Conservation (phyloP, 1,140 invertebrate species). For the Megalopta genalis region DNA sequence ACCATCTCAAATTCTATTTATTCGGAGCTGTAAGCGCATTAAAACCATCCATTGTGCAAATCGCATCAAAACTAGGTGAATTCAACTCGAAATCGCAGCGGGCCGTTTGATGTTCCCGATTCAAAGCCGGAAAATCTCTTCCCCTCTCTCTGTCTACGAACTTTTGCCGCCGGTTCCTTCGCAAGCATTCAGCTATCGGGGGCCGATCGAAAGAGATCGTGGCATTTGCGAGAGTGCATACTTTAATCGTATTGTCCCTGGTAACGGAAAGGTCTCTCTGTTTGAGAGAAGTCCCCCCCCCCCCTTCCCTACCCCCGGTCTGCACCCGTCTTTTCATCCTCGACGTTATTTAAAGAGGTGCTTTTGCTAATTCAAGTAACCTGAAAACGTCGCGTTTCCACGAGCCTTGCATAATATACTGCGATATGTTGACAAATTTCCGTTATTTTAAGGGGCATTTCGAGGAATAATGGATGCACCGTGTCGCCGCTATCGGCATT, state of each 20-base stretch:
- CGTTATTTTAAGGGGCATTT: too few relatives aligned
- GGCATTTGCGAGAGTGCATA: constrained; percentile 44
- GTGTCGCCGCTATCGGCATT: too few relatives aligned
- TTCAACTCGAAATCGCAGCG: background rate
- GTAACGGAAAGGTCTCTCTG: background rate
- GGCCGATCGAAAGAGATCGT: constrained; percentile 41
- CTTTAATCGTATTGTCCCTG: constrained; percentile 56
- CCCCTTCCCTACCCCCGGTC: background rate
- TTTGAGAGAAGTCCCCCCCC: constrained; percentile 8
- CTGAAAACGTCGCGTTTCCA: constrained; percentile 29
- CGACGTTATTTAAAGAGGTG: constrained; percentile 42
- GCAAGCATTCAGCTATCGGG: background rate
- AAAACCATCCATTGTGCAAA: constrained; percentile 5
- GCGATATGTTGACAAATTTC: background rate
- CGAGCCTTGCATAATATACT: background rate
- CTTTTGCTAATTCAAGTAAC: constrained; percentile 57
- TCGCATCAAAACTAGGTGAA: background rate
- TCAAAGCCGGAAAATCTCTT: background rate
- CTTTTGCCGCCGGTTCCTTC: background rate
- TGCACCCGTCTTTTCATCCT: too few relatives aligned
- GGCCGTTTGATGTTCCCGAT: background rate
- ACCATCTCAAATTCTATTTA: background rate
- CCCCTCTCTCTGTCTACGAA: background rate
- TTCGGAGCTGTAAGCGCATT: background rate
- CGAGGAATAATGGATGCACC: too few relatives aligned